Percentiles rank a stretch among this genome's conserved stretches.
phyloP scores from a whole-genome alignment of 23 tunicate genomes.

The Halocynthia aurantium region DNA sequence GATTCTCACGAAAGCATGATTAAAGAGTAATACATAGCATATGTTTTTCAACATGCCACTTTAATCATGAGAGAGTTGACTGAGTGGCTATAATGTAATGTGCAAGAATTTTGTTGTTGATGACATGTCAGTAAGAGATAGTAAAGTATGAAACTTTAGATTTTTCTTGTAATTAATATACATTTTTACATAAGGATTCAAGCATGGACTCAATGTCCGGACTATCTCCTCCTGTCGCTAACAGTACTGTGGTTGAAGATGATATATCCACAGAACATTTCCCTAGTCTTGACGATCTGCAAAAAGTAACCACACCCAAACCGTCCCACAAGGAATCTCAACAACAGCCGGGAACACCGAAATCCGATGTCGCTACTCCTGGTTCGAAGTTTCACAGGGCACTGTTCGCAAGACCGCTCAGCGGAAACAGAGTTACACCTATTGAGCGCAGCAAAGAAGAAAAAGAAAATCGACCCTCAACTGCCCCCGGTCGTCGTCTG shows the following conservation, averaged over 20 bases:
- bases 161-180: not conserved
- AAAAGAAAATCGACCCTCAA: conserved; percentile 21
- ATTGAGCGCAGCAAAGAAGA: not conserved
- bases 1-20: not conserved
- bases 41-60: too few relatives aligned
- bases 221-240: conserved; percentile 9
- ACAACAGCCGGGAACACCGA: not conserved
- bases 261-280: not conserved
- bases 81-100: not conserved
- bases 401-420: conserved; percentile 4
- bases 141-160: too few relatives aligned
- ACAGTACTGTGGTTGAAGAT: conserved; percentile 12
- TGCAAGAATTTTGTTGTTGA: too few relatives aligned
- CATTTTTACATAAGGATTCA: not conserved
- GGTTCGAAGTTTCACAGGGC: conserved; percentile 13
- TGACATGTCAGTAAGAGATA: too few relatives aligned
- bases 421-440: not conserved
- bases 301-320: not conserved
- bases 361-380: not conserved
- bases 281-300: not conserved
- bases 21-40: too few relatives aligned
- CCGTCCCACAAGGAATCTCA: not conserved
- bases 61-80: not conserved
- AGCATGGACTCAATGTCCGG: conserved; percentile 5
- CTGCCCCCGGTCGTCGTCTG: conserved; percentile 15